phyloP scores from a whole-genome alignment of 2,797 vertebrate genomes.

The Phrynocephalus vlangalii region DNA sequence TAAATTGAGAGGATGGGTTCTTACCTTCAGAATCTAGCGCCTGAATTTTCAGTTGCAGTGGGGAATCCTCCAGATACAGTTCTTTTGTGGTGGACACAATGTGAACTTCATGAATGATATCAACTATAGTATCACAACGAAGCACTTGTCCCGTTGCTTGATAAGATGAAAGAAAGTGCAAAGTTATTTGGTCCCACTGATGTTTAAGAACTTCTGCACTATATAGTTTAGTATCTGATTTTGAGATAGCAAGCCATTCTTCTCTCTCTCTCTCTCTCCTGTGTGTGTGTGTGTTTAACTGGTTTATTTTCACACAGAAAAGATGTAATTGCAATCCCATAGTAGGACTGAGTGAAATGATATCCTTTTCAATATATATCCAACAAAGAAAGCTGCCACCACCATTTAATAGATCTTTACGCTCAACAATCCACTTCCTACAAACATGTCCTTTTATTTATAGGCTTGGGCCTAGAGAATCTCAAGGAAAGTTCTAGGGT shows the following conservation, averaged over 20 bases:
- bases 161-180: slow-evolving; percentile 24
- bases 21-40: slow-evolving; percentile 95
- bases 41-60: slow-evolving; percentile 89
- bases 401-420: background rate
- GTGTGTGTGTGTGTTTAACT: too few species aligned
- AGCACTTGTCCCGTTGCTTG: slow-evolving; percentile 93
- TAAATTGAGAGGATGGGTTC: slow-evolving; percentile 7
- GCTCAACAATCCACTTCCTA: background rate
- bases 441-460: background rate
- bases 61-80: slow-evolving; percentile 95
- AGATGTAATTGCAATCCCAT: background rate
- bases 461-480: background rate
- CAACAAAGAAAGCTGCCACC: background rate
- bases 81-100: slow-evolving; percentile 95
- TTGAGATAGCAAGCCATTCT: background rate
- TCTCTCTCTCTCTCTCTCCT: too few species aligned
- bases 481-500: background rate
- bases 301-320: background rate
- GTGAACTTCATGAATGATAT: slow-evolving; percentile 90
- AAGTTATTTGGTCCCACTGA: slow-evolving; percentile 13
- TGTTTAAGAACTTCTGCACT: background rate
- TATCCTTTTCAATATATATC: background rate
- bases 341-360: background rate
- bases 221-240: background rate
- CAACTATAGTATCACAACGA: slow-evolving; percentile 94